These are phyloP conservation scores for Hylomyscus alleni DNA, from an alignment of 2,797 vertebrate species.

Conservation along the genomic window DNA sequence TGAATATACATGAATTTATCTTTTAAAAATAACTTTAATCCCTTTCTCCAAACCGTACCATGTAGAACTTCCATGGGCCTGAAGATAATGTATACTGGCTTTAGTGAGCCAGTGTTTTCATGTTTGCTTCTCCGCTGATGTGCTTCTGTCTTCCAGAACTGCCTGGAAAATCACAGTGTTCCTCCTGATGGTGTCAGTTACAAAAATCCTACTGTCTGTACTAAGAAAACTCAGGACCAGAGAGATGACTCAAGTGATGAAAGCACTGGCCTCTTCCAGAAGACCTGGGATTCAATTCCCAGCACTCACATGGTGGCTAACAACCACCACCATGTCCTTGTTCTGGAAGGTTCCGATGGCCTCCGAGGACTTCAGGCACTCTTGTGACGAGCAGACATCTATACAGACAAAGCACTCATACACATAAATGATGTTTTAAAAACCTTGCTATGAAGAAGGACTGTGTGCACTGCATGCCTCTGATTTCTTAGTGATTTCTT, in stretches of 20 bases:
- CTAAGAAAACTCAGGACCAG: neutral
- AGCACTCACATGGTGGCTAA: neutral
- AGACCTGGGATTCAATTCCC: neutral
- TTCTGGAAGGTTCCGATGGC: neutral
- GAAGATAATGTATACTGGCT: neutral
- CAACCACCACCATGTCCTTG: no score
- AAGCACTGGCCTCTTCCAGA: neutral
- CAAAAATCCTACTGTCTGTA: conserved; percentile 33
- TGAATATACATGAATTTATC: conserved; percentile 10
- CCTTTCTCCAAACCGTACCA: neutral
- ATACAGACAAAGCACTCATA: neutral
- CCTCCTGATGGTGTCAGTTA: conserved; percentile 15
- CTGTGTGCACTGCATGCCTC: neutral
- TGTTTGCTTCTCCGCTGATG: neutral
- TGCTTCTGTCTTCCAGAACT: neutral
- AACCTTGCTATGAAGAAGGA: conserved; percentile 7
- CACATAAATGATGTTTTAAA: neutral
- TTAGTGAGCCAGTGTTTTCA: neutral
- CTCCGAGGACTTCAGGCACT: neutral
- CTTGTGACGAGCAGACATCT: neutral
- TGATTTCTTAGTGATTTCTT: conserved; percentile 11
- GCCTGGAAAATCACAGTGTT: neutral
- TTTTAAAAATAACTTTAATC: conserved; percentile 29
- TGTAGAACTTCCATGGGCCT: neutral
- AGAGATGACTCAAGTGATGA: neutral